A percentile compares a stretch with the other conserved stretches of the same genome.
These are phyloP conservation scores for Tenthredo distinguenda DNA, from an alignment of 2,888 invertebrate genomes.

Conservation along the genomic window DNA sequence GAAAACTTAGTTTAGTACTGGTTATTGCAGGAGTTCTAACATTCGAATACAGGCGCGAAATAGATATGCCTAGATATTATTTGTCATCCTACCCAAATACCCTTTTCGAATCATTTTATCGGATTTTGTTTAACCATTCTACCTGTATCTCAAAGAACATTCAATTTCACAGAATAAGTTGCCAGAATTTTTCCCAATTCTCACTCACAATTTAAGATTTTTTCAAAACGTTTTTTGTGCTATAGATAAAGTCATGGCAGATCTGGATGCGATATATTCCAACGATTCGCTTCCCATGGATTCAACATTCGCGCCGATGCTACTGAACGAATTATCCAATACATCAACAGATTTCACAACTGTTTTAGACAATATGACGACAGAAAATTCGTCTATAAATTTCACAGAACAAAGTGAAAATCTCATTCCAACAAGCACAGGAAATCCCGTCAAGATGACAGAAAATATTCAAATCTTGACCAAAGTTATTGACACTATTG, in stretches of 20 bases:
- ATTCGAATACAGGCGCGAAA: not conserved
- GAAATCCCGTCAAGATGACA: conserved; percentile 11
- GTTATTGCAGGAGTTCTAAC: not conserved
- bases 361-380: conserved; percentile 11
- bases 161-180: not conserved
- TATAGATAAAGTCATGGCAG: conserved; percentile 34
- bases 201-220: not conserved
- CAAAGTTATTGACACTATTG: conserved; percentile 22
- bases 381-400: conserved; percentile 25
- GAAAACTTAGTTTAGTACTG: not conserved
- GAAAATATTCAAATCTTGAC: conserved; percentile 26
- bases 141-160: not conserved
- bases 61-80: not conserved
- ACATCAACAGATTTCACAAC: conserved; percentile 3
- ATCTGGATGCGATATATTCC: not conserved
- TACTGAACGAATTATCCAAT: not conserved
- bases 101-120: not conserved
- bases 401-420: conserved; percentile 28
- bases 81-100: not conserved
- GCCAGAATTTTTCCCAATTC: not conserved
- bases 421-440: not conserved
- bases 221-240: not conserved
- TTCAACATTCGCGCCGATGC: conserved; percentile 19
- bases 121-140: not conserved
- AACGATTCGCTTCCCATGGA: not conserved